A percentile compares a stretch with the other conserved stretches of the same genome.
These are phyloP conservation scores for Bradypodion ventrale DNA, from an alignment of 2,797 vertebrate genomes.

Conservation along the genomic window DNA sequence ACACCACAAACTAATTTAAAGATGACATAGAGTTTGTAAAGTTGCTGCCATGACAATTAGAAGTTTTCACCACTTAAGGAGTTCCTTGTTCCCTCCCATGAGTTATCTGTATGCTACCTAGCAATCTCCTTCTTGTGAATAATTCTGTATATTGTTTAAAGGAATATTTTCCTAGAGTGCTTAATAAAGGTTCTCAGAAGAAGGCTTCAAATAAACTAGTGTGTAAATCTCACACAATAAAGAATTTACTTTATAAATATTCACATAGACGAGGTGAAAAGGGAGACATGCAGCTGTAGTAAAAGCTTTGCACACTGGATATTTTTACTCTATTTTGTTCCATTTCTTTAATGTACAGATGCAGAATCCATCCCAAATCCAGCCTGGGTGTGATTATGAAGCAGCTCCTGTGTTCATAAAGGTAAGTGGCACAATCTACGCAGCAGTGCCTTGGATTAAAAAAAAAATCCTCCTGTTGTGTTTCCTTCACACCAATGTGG, in stretches of 20 bases:
- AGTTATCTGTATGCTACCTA: background rate
- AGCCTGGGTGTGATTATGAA: slow-evolving; percentile 72
- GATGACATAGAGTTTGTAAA: background rate
- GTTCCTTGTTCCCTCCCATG: no score
- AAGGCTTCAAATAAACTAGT: background rate
- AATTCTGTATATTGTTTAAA: background rate
- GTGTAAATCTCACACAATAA: background rate
- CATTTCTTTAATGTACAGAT: slow-evolving; percentile 71
- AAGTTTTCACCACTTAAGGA: no score
- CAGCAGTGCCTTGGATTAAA: background rate
- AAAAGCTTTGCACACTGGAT: background rate
- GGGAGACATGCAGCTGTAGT: background rate
- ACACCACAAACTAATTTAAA: no score
- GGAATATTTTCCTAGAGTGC: background rate
- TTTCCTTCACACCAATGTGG: background rate
- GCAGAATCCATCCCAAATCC: slow-evolving; percentile 77
- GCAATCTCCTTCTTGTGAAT: slow-evolving; percentile 13
- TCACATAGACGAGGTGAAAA: background rate
- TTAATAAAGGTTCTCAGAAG: background rate
- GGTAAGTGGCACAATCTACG: slow-evolving; percentile 71
- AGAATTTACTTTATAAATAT: background rate
- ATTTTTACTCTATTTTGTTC: background rate
- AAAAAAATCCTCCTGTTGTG: background rate
- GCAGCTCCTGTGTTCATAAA: slow-evolving; percentile 84
- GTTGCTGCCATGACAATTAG: background rate